phyloP scores from a whole-genome alignment of 2,888 invertebrate genomes.

The Drosophila trichaetosa region DNA sequence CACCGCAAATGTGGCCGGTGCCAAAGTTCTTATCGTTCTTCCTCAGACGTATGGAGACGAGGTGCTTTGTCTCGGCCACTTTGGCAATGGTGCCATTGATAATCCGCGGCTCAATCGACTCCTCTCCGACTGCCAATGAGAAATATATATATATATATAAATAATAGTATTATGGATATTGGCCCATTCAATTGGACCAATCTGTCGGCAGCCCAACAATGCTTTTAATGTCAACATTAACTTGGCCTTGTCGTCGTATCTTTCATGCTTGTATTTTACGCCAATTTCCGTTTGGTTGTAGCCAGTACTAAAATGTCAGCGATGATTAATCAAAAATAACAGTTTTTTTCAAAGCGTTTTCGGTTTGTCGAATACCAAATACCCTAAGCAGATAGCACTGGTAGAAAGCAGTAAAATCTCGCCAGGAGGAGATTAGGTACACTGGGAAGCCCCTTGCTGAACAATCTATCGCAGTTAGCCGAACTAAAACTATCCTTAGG shows the following conservation, averaged over 20 bases:
- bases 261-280: constrained; percentile 43
- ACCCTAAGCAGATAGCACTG: not conserved
- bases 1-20: constrained; percentile 82
- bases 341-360: not conserved
- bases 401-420: not conserved
- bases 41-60: constrained; percentile 82
- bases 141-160: not conserved
- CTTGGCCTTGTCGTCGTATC: constrained; percentile 50
- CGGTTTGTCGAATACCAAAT: constrained; percentile 5
- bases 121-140: constrained; percentile 14
- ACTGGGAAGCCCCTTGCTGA: not conserved
- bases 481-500: not conserved
- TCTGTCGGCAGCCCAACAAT: not conserved
- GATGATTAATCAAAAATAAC: constrained; percentile 32
- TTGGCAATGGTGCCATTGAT: constrained; percentile 78
- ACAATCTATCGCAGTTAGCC: not conserved
- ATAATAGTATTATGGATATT: not conserved
- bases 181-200: not conserved
- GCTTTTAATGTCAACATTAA: not conserved
- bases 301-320: constrained; percentile 20
- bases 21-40: constrained; percentile 76
- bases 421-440: not conserved
- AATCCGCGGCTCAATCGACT: constrained; percentile 65
- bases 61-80: constrained; percentile 64
- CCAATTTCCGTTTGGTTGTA: constrained; percentile 52